Conservation (phyloP, 2,888 invertebrate species). For the Rhopalosiphum nymphaeae region DNA sequence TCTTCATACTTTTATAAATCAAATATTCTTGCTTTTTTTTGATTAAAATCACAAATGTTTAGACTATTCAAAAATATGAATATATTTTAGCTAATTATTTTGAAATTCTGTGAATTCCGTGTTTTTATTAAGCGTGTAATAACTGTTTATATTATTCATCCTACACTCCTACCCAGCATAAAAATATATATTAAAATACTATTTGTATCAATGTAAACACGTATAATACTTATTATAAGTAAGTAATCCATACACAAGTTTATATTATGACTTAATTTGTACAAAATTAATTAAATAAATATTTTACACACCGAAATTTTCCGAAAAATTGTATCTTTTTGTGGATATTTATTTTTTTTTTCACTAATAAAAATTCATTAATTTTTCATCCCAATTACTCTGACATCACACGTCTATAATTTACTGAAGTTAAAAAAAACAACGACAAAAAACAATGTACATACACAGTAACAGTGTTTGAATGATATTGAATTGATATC, state of each 20-base stretch:
- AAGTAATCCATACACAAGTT: not conserved
- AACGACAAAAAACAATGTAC: not conserved
- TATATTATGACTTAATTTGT: not conserved
- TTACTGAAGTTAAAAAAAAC: not conserved
- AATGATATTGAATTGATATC: constrained; percentile 31
- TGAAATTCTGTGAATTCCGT: not conserved
- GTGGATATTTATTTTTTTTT: not conserved
- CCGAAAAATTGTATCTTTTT: not conserved
- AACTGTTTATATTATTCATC: not conserved
- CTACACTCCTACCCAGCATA: not conserved
- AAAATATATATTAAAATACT: not conserved
- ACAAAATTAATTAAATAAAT: not conserved
- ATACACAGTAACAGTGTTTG: not conserved
- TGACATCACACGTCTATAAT: not conserved
- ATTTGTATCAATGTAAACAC: not conserved
- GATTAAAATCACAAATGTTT: not conserved
- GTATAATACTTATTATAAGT: not conserved
- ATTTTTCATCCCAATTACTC: not conserved
- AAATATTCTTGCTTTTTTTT: not conserved
- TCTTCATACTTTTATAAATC: not conserved
- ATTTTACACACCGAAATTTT: not conserved
- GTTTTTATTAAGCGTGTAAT: not conserved
- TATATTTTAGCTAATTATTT: not conserved
- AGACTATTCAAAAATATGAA: not conserved
- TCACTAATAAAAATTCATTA: not conserved